Percentiles rank a stretch among this genome's conserved stretches.
Evolutionary conservation across 2,797 vertebrate species (phyloP).

Genomic region (Echeneis naucrates): DNA sequence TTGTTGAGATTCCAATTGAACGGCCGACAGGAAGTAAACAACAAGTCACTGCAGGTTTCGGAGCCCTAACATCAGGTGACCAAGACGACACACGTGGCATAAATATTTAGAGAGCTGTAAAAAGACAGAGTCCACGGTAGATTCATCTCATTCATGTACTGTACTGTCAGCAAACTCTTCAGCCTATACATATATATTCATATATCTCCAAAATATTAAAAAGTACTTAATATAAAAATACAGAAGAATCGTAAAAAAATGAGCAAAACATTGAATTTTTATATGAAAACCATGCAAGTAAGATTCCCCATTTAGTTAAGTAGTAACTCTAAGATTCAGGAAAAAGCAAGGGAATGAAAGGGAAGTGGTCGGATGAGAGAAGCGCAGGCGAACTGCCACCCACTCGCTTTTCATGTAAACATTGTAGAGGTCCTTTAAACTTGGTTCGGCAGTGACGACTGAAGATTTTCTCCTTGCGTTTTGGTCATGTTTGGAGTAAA

Average conservation of each 20-base stretch:
- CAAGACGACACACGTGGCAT: conserved; percentile 78
- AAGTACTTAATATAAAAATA: conserved; percentile 91
- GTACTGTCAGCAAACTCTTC: conserved; percentile 78
- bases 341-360: conserved; percentile 72
- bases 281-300: conserved; percentile 87
- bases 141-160: conserved; percentile 75
- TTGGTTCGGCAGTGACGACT: conserved; percentile 83
- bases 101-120: conserved; percentile 79
- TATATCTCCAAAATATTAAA: conserved; percentile 88
- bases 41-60: conserved; percentile 76
- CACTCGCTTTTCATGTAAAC: conserved; percentile 81
- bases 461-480: conserved; percentile 70
- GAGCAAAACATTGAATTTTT: conserved; percentile 85
- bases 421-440: conserved; percentile 82
- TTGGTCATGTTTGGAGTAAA: conserved; percentile 77
- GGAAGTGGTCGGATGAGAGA: conserved; percentile 74
- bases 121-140: conserved; percentile 77
- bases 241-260: conserved; percentile 89
- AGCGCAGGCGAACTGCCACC: conserved; percentile 69
- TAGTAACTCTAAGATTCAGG: conserved; percentile 75
- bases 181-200: conserved; percentile 85
- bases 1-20: conserved; percentile 69
- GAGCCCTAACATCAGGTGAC: conserved; percentile 77
- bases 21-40: conserved; percentile 82
- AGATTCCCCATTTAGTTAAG: conserved; percentile 78